These are phyloP conservation scores for Pterocles orientalis DNA, from an alignment of 2,113 vertebrate species.

Conservation along the genomic window DNA sequence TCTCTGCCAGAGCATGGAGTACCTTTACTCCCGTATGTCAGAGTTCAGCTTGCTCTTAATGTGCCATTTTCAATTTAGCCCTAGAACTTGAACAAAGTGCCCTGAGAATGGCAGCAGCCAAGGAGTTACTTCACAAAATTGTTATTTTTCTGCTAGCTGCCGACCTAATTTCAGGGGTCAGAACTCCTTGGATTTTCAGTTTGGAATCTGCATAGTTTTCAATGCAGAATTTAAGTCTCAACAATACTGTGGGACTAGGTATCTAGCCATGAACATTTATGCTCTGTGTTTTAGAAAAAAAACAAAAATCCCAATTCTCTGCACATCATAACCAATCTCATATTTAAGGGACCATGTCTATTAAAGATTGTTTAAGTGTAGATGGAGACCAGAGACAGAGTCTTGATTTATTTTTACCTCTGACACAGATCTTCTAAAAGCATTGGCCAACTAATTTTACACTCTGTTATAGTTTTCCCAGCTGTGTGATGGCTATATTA, in stretches of 20 bases:
- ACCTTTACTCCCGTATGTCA: not conserved
- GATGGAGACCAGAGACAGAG: not conserved
- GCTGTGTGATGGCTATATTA: not conserved
- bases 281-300: not conserved
- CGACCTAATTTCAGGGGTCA: slow-evolving; percentile 10
- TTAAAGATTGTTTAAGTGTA: not conserved
- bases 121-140: not conserved
- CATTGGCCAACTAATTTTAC: not conserved
- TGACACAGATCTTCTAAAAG: not conserved
- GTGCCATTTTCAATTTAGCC: not conserved
- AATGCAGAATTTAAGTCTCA: not conserved
- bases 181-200: not conserved
- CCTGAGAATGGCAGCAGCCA: not conserved
- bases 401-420: not conserved
- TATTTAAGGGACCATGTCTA: not conserved
- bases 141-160: not conserved
- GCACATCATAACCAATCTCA: not conserved
- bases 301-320: not conserved
- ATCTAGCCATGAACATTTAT: not conserved
- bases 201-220: not conserved
- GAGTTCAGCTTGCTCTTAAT: slow-evolving; percentile 8
- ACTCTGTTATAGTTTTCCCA: not conserved
- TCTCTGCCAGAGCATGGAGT: not conserved
- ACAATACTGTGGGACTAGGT: not conserved
- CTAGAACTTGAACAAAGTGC: not conserved